A percentile compares a stretch with the other conserved stretches of the same genome.
Evolutionary conservation across 2,113 vertebrate genomes (phyloP).

Genomic region (Smithornis capensis): DNA sequence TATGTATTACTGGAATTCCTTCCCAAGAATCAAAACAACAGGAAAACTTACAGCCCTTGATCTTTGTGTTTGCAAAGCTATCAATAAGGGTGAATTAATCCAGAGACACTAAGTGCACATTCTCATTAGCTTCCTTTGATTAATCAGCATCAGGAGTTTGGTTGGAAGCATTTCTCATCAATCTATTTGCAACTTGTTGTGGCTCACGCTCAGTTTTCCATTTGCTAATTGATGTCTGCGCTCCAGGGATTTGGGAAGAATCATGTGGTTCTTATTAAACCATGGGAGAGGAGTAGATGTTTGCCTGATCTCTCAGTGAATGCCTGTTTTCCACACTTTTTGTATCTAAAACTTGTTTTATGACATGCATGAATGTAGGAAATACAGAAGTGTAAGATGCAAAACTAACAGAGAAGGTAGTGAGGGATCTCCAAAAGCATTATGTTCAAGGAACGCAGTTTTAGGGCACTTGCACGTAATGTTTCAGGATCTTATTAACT

Average conservation of each 20-base stretch:
- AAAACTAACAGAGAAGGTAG: background rate
- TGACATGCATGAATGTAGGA: background rate
- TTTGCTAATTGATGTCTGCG: background rate
- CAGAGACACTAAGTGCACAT: background rate
- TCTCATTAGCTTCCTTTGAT: conserved; percentile 34
- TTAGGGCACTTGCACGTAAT: background rate
- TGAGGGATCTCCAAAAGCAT: background rate
- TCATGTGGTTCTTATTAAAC: background rate
- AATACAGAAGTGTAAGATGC: background rate
- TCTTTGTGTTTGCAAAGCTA: background rate
- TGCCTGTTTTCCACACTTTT: background rate
- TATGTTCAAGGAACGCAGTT: background rate
- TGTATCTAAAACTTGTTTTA: background rate
- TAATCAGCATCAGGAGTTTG: conserved; percentile 37
- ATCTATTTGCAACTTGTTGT: conserved; percentile 24
- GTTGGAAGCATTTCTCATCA: conserved; percentile 45
- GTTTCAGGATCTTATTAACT: background rate
- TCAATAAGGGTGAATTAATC: background rate
- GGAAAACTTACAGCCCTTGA: background rate
- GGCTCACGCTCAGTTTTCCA: conserved; percentile 12
- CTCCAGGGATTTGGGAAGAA: background rate
- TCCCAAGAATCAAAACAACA: background rate
- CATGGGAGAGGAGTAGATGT: background rate
- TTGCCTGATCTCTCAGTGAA: background rate
- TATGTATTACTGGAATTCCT: background rate